These are phyloP conservation scores for Tanypteryx hageni DNA, from an alignment of 2,888 invertebrate genomes.

Conservation along the genomic window DNA sequence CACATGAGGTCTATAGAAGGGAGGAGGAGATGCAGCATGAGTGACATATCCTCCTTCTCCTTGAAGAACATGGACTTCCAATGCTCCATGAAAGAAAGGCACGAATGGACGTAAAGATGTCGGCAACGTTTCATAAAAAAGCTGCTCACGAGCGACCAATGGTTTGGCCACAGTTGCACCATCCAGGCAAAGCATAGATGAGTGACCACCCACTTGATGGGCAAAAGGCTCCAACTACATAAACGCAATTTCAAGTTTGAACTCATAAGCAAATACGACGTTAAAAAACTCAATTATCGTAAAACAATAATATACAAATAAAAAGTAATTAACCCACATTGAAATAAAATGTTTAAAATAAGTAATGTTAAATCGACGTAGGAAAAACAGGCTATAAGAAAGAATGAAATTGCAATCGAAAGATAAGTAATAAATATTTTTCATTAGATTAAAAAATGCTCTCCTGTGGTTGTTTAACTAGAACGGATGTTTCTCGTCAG, in stretches of 20 bases:
- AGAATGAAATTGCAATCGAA: too few species aligned
- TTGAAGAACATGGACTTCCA: conserved; percentile 74
- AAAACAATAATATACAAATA: too few species aligned
- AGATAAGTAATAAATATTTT: too few species aligned
- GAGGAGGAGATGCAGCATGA: conserved; percentile 74
- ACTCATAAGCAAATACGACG: too few species aligned
- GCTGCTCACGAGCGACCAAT: conserved; percentile 76
- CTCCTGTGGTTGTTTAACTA: too few species aligned
- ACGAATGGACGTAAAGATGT: conserved; percentile 75
- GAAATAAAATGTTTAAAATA: too few species aligned
- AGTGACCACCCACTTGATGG: conserved; percentile 79
- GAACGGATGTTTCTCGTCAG: too few species aligned
- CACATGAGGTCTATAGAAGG: conserved; percentile 69
- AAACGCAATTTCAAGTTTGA: conserved; percentile 10
- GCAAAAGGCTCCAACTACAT: conserved; percentile 76
- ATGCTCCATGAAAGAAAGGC: conserved; percentile 77
- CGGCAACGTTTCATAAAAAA: conserved; percentile 78
- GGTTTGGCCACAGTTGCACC: conserved; percentile 78
- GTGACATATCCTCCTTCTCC: conserved; percentile 76
- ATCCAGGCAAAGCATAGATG: conserved; percentile 77
- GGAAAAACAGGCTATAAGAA: too few species aligned
- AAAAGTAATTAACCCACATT: too few species aligned
- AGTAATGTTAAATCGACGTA: too few species aligned
- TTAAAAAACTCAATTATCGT: too few species aligned
- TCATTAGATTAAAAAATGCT: too few species aligned